A percentile compares a stretch with the other conserved stretches of the same genome.
Evolutionary conservation across 2,797 vertebrate genomes (phyloP).

Genomic region (Oreochromis mossambicus): DNA sequence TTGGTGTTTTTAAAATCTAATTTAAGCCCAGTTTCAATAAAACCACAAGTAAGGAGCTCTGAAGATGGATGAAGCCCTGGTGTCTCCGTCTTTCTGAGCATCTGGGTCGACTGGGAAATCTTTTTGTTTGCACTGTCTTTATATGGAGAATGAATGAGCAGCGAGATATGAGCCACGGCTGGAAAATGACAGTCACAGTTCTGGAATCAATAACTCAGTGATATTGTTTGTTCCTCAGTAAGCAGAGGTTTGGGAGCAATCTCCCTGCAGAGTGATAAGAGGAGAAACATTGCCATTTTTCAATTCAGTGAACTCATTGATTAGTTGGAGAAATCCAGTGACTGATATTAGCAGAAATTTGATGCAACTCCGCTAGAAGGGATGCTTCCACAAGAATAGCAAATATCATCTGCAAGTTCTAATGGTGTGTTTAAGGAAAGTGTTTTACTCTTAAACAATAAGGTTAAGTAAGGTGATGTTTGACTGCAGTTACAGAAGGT

Average conservation of each 20-base stretch:
- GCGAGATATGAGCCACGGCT: constrained; percentile 27
- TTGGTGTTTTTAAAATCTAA: not conserved
- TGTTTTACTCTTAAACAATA: not conserved
- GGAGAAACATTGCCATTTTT: not conserved
- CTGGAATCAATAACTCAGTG: constrained; percentile 30
- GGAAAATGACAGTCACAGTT: constrained; percentile 25
- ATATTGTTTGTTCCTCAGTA: constrained; percentile 8
- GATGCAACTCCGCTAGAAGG: not conserved
- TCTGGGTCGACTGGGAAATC: not conserved
- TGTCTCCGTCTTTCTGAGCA: not conserved
- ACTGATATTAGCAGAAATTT: not conserved
- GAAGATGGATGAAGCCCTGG: not conserved
- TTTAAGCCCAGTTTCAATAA: not conserved
- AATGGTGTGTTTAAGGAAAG: not conserved
- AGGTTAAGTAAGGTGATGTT: not conserved
- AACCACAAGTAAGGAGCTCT: not conserved
- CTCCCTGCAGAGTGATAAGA: not conserved
- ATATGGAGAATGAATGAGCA: constrained; percentile 4
- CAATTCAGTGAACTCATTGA: not conserved
- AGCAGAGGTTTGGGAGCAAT: not conserved
- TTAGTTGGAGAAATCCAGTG: not conserved
- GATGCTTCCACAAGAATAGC: not conserved
- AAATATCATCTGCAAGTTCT: not conserved
- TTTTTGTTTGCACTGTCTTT: not conserved
- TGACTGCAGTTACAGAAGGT: not conserved